Base-by-base conservation (phyloP, 2,113 vertebrate species). In the Cyanoderma ruficeps region DNA sequence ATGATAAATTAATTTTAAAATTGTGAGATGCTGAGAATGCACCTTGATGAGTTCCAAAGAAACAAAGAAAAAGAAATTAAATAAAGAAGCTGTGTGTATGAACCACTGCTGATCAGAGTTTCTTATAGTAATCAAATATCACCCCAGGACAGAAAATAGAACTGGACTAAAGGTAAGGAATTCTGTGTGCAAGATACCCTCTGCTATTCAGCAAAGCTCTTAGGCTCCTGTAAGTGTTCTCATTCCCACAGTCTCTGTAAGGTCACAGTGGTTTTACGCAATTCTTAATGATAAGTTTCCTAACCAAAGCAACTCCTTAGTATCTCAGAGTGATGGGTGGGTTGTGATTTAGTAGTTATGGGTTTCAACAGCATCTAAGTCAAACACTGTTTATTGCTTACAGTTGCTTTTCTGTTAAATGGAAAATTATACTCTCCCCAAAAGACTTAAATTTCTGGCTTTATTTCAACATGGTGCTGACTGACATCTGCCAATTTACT, bases 381-480 rank as follows among this genome's bases (percentile, higher is more conserved):
- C 92, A 96, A 95, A 96, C 55, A 89, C 30, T 96, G 82, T 95
- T 97, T 97, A 78, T 91, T 96, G 94, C 95, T 93, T 95, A 87
- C 71, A 88, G 88, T 84, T 95, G 79, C 35, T 81, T 83, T 77
- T 82, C 72, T 92, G 14, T 89, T 93, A 94, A 96, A 90, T 57
- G 68, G 89, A 84, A 96, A 96, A 96, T 95, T 94, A 95, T 87
- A 89, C n/a, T 84, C 42, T 90, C 75, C 46, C 35, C 1, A 89
- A 94, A 95, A 96, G 86, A 91, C 42, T 42, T 33, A 61, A 74
- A 42, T 70, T 94, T 80, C 35, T 92, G 89, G 76, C 63, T 93
- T 95, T 91, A 89, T 95, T 94, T 81, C 88, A 89, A 57, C 21
- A 42, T 15, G 31, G 33, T 74, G 30, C 49, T 94, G 90, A 96